Conservation (phyloP, 2,888 invertebrate species). For the Scaptomyza caliginosa region DNA sequence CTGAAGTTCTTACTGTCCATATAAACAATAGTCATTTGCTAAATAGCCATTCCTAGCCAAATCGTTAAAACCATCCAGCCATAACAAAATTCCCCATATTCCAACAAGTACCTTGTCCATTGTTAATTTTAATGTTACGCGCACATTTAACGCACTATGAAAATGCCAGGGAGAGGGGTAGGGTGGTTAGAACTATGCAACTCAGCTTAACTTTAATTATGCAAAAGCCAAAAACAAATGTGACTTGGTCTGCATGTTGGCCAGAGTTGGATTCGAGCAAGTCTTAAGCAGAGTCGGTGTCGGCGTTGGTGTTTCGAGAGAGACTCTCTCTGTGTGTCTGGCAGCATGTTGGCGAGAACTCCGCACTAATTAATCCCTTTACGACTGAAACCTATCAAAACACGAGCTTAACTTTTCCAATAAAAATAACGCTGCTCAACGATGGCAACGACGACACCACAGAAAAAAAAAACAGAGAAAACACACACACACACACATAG, state of each 20-base stretch:
- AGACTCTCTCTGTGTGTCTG: conserved; percentile 33
- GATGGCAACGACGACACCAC: conserved; percentile 47
- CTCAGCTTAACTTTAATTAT: conserved; percentile 74
- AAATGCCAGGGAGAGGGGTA: not conserved
- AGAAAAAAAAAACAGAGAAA: conserved; percentile 41
- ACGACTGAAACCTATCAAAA: conserved; percentile 81
- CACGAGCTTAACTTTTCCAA: conserved; percentile 83
- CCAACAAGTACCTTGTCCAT: conserved; percentile 14
- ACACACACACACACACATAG: conserved; percentile 24
- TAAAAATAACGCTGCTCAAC: conserved; percentile 75
- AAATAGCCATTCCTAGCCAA: not conserved
- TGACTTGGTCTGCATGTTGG: conserved; percentile 47
- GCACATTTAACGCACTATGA: conserved; percentile 15
- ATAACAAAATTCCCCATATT: not conserved
- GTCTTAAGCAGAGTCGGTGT: conserved; percentile 6
- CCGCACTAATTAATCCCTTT: conserved; percentile 82
- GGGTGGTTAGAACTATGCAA: conserved; percentile 41
- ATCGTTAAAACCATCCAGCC: not conserved
- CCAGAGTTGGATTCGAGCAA: conserved; percentile 3
- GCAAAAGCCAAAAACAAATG: conserved; percentile 62
- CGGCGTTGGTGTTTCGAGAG: not conserved
- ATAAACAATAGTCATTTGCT: conserved; percentile 10
- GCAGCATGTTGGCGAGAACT: conserved; percentile 68
- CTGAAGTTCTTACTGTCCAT: not conserved
- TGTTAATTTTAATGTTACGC: conserved; percentile 24